phyloP scores from a whole-genome alignment of 2,113 vertebrate genomes.

The Clinocottus analis region DNA sequence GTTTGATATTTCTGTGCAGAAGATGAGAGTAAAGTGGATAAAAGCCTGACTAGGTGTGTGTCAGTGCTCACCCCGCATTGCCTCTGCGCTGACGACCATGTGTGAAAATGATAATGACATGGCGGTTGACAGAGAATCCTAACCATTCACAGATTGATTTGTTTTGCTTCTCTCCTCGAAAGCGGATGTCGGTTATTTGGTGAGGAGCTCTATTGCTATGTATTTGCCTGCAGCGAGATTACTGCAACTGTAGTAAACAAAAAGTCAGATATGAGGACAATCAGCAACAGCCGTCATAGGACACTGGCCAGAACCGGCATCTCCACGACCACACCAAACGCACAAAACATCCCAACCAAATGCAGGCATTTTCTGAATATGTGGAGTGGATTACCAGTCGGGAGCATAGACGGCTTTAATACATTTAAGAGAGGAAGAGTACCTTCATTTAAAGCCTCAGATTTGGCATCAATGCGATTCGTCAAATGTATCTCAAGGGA shows the following conservation, averaged over 20 bases:
- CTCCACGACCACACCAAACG: slow-evolving; percentile 63
- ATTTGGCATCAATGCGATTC: slow-evolving; percentile 39
- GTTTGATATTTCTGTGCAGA: slow-evolving; percentile 3
- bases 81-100: slow-evolving; percentile 40
- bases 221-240: slow-evolving; percentile 52
- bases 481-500: slow-evolving; percentile 59
- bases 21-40: not conserved
- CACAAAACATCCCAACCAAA: slow-evolving; percentile 37
- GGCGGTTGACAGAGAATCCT: slow-evolving; percentile 61
- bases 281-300: slow-evolving; percentile 53
- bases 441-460: slow-evolving; percentile 61
- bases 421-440: slow-evolving; percentile 52
- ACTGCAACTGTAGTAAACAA: slow-evolving; percentile 60
- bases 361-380: slow-evolving; percentile 44
- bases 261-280: slow-evolving; percentile 62
- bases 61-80: slow-evolving; percentile 15
- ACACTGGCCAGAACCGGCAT: slow-evolving; percentile 54
- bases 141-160: slow-evolving; percentile 65
- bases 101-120: slow-evolving; percentile 63
- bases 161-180: slow-evolving; percentile 57
- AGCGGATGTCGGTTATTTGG: slow-evolving; percentile 66
- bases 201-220: slow-evolving; percentile 38
- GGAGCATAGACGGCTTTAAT: slow-evolving; percentile 72
- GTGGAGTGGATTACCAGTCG: slow-evolving; percentile 55
- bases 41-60: slow-evolving; percentile 21